A percentile compares a stretch with the other conserved stretches of the same genome.
phyloP scores from a whole-genome alignment of 2,797 vertebrate genomes.

The Sciurus vulgaris region DNA sequence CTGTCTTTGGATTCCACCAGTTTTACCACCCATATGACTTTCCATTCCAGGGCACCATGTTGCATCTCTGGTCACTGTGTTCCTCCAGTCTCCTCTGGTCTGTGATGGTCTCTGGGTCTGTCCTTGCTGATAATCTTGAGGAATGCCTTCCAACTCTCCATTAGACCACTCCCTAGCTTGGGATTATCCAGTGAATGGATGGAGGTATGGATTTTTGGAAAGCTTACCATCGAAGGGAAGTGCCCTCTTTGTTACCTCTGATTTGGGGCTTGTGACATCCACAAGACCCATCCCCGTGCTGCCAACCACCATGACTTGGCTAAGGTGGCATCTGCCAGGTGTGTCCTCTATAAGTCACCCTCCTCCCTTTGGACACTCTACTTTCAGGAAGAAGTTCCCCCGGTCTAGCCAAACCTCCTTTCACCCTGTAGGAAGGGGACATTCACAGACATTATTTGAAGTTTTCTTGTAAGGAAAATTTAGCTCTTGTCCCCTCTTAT shows the following conservation, averaged over 20 bases:
- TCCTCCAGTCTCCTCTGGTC: neutral
- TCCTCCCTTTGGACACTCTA: neutral
- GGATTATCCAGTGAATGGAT: neutral
- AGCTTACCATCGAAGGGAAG: neutral
- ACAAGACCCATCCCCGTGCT: rapidly evolving
- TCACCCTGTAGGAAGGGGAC: neutral
- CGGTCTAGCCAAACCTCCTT: too few relatives aligned
- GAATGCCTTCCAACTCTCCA: neutral
- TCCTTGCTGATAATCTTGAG: neutral
- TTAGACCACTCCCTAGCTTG: neutral
- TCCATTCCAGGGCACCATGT: neutral
- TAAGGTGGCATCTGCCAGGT: neutral
- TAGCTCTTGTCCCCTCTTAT: neutral
- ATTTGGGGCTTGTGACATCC: neutral
- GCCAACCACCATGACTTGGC: neutral
- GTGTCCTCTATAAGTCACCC: too few relatives aligned
- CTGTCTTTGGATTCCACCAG: neutral
- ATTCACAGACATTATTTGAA: neutral
- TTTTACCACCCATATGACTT: neutral
- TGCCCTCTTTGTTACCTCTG: neutral
- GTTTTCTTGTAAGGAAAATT: neutral
- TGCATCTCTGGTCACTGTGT: too few relatives aligned
- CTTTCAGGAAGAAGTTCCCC: neutral
- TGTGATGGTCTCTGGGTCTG: neutral
- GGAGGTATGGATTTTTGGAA: neutral